Evolutionary conservation across 2,888 invertebrate genomes (phyloP).

Genomic region (Willowsia nigromaculata): DNA sequence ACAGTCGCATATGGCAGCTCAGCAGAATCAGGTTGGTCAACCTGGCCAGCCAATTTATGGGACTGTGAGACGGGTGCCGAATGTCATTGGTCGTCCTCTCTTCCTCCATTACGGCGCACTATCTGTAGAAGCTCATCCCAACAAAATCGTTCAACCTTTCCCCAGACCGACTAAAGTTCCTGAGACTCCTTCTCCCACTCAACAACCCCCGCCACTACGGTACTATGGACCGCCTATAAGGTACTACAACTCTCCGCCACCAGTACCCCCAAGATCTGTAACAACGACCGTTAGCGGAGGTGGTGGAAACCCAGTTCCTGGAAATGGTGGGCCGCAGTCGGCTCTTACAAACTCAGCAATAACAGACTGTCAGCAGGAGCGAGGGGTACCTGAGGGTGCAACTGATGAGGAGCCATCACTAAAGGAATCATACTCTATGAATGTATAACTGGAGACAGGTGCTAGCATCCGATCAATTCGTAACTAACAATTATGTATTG

Average conservation of each 20-base stretch:
- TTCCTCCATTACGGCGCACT: slow-evolving; percentile 78
- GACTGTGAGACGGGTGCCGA: slow-evolving; percentile 75
- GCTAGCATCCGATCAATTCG: slow-evolving; percentile 63
- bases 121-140: slow-evolving; percentile 78
- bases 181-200: slow-evolving; percentile 78
- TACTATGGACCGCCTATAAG: slow-evolving; percentile 78
- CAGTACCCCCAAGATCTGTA: slow-evolving; percentile 75
- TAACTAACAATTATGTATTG: slow-evolving; percentile 35
- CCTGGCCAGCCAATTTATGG: slow-evolving; percentile 75
- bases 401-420: slow-evolving; percentile 77
- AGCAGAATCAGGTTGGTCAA: slow-evolving; percentile 72
- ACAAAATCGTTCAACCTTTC: slow-evolving; percentile 76
- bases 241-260: slow-evolving; percentile 77
- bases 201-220: slow-evolving; percentile 76
- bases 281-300: slow-evolving; percentile 67
- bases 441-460: slow-evolving; percentile 75
- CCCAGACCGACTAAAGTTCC: slow-evolving; percentile 76
- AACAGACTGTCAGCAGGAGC: slow-evolving; percentile 81
- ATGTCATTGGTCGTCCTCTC: slow-evolving; percentile 76
- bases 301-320: slow-evolving; percentile 30
- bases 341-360: slow-evolving; percentile 52
- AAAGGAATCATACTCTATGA: slow-evolving; percentile 78
- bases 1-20: slow-evolving; percentile 71
- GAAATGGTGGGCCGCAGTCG: slow-evolving; percentile 49
- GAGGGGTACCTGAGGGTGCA: slow-evolving; percentile 87